Evolutionary conservation across 2,888 invertebrate genomes (phyloP).

Genomic region (Cataglyphis rosenhaueri): DNA sequence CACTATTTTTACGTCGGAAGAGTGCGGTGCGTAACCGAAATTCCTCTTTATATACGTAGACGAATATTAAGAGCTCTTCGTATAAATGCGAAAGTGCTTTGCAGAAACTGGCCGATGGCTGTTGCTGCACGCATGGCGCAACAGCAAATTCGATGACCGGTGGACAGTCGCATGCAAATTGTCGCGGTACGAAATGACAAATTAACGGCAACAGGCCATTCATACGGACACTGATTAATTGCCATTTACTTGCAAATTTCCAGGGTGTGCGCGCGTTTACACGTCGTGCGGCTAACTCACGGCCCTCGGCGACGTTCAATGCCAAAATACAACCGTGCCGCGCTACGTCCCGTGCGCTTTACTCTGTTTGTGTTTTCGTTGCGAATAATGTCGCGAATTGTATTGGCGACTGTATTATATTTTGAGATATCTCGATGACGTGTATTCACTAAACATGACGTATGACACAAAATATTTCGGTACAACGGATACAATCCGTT

Average conservation of each 20-base stretch:
- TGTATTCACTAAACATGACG: neutral
- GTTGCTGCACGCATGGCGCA: conserved; percentile 52
- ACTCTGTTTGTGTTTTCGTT: conserved; percentile 29
- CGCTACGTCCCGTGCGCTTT: conserved; percentile 67
- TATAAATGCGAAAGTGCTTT: conserved; percentile 24
- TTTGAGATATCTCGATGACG: conserved; percentile 10
- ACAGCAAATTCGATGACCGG: conserved; percentile 62
- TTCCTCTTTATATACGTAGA: conserved; percentile 6
- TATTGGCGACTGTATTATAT: conserved; percentile 5
- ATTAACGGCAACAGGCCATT: conserved; percentile 80
- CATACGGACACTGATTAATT: conserved; percentile 84
- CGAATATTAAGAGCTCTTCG: conserved; percentile 31
- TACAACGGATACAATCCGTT: no score
- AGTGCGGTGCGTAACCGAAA: neutral
- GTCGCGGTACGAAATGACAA: conserved; percentile 82
- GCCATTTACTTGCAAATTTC: conserved; percentile 85
- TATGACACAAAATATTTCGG: neutral
- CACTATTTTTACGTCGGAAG: neutral
- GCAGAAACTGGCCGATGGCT: conserved; percentile 16
- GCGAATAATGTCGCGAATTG: conserved; percentile 21
- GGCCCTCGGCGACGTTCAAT: conserved; percentile 38
- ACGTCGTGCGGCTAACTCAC: conserved; percentile 72
- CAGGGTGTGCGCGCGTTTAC: conserved; percentile 77
- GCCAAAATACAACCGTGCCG: conserved; percentile 56
- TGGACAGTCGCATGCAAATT: conserved; percentile 78